Conservation (phyloP, 2,888 invertebrate genomes). For the Ectropis crepuscularia region DNA sequence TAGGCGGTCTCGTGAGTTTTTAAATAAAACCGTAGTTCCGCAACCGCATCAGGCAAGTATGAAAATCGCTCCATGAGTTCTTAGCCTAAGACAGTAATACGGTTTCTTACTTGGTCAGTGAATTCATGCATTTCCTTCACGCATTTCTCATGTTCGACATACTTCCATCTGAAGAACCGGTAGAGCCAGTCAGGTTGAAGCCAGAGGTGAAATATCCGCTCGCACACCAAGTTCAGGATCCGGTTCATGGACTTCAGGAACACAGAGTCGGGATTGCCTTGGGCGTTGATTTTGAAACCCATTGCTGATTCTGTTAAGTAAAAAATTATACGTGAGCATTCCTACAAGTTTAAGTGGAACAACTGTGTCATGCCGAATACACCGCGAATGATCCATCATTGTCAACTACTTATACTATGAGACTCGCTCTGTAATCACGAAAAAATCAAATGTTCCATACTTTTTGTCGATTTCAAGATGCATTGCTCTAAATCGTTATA, state of each 20-base stretch:
- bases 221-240: conserved; percentile 59
- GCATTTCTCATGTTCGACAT: conserved; percentile 76
- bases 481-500: too few species aligned
- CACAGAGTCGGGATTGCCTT: conserved; percentile 60
- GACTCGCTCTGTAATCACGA: too few species aligned
- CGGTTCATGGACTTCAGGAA: conserved; percentile 63
- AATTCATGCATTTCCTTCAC: conserved; percentile 85
- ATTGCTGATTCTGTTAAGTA: conserved; percentile 64
- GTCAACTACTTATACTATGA: too few species aligned
- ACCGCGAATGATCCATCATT: too few species aligned
- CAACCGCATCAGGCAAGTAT: too few species aligned
- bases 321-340: neutral
- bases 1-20: too few species aligned
- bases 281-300: conserved; percentile 73
- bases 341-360: too few species aligned
- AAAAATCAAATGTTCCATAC: too few species aligned
- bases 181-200: conserved; percentile 84
- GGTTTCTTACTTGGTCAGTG: conserved; percentile 70
- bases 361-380: too few species aligned
- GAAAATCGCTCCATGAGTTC: too few species aligned
- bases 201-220: conserved; percentile 77
- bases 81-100: neutral
- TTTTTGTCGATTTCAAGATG: too few species aligned
- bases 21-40: too few species aligned
- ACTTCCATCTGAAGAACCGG: conserved; percentile 67